A percentile compares a stretch with the other conserved stretches of the same genome.
Conservation (phyloP, 2,888 invertebrate species). For the Meiosimyza decipiens region DNA sequence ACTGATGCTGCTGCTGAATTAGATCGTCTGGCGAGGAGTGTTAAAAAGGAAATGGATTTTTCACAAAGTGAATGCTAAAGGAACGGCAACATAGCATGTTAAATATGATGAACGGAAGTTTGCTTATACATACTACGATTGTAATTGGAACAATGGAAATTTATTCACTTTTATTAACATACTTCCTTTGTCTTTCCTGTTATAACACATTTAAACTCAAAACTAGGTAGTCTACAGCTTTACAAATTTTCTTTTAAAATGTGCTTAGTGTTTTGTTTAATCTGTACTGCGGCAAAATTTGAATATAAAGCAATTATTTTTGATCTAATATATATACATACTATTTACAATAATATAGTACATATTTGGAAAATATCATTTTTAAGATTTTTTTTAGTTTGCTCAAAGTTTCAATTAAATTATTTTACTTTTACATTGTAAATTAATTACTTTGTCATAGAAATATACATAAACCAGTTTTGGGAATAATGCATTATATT, state of each 20-base stretch:
- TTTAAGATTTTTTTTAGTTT: conserved; percentile 28
- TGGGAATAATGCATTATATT: too few relatives aligned
- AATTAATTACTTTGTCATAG: too few relatives aligned
- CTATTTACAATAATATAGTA: conserved; percentile 24
- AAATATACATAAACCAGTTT: too few relatives aligned
- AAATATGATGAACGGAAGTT: not conserved
- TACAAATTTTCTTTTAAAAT: not conserved
- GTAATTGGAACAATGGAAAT: conserved; percentile 4
- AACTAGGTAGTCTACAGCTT: too few relatives aligned
- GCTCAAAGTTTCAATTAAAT: conserved; percentile 23
- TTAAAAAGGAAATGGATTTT: conserved; percentile 67
- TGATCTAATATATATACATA: conserved; percentile 16
- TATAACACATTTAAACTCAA: too few relatives aligned
- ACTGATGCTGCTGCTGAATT: conserved; percentile 94
- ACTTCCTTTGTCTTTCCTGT: not conserved
- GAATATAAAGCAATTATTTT: conserved; percentile 14
- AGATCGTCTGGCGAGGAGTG: conserved; percentile 83
- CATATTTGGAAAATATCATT: conserved; percentile 24
- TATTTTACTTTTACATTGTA: too few relatives aligned
- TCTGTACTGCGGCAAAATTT: not conserved
- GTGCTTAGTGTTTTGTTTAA: conserved; percentile 21
- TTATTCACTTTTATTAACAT: not conserved
- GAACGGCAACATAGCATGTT: conserved; percentile 11
- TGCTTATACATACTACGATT: conserved; percentile 8
- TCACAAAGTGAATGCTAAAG: conserved; percentile 66